These are phyloP conservation scores for Gambelia wislizenii DNA, from an alignment of 2,797 vertebrate genomes.

Conservation along the genomic window DNA sequence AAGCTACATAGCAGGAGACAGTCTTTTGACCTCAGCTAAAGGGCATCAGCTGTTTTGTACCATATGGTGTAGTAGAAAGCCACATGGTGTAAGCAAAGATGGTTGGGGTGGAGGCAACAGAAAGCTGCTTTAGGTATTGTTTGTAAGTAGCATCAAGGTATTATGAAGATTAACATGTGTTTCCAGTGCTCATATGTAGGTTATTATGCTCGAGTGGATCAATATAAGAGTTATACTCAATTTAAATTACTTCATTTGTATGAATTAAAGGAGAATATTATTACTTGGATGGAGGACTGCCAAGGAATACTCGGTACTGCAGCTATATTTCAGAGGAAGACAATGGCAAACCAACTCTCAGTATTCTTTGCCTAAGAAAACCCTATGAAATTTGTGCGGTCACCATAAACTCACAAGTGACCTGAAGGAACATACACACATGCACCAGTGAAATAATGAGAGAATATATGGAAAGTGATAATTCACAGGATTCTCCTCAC, in stretches of 20 bases:
- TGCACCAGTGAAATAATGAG: not conserved
- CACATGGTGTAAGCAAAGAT: not conserved
- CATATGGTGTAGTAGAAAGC: constrained; percentile 3
- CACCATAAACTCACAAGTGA: too few species aligned
- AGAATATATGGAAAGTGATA: not conserved
- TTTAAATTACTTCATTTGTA: too few species aligned
- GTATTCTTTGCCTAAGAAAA: too few species aligned
- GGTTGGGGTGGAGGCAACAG: not conserved
- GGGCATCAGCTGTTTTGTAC: not conserved
- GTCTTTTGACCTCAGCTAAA: not conserved
- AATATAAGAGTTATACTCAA: not conserved
- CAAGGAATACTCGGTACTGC: too few species aligned
- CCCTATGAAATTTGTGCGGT: too few species aligned
- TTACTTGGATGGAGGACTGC: too few species aligned
- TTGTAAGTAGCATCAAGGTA: not conserved
- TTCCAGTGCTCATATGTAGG: not conserved
- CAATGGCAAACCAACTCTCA: too few species aligned
- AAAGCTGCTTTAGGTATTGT: constrained; percentile 9
- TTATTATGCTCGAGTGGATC: not conserved
- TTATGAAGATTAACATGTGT: not conserved
- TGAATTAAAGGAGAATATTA: not conserved
- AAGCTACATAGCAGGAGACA: not conserved
- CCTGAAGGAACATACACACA: too few species aligned
- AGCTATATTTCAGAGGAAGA: too few species aligned
- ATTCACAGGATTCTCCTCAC: not conserved